Evolutionary conservation across 2,113 vertebrate species (phyloP), one percentile per base, ranked within the genome.

Genomic region (Trachemys scripta): DNA sequence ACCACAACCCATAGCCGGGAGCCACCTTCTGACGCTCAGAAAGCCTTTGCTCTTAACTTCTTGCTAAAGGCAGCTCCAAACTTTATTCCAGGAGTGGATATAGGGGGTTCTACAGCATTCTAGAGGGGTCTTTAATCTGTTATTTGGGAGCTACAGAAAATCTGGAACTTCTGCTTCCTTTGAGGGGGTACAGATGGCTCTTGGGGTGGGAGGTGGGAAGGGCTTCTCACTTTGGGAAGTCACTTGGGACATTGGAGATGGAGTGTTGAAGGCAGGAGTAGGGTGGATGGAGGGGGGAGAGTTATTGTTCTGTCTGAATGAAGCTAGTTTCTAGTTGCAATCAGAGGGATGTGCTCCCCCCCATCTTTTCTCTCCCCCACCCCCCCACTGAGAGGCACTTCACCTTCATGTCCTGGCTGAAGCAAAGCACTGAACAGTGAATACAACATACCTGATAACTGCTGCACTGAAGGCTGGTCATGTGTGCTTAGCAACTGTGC

Each of bases 401-500:
- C 89, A 90, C 78, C 47, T 96, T 96, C 94, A 96, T 95, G 94
- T 89, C 94, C 92, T 96, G 93, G 93, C 95, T 97, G 96, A 97
- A 97, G 96, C 93, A 94, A 96, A 91, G 94, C 94, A 93, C 95
- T 92, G 45, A 90, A 92, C 96, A 92, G 92, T 95, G 93, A 82
- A 96, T 96, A 79, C 9, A 35, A 98, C 99, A 99, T 98, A 99
- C 99, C 99, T 98, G 99, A 99, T 98, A 99, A 98, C 98, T 99
- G 99, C 98, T 99, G 99, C 98, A 99, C 99, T 22, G 99, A 98
- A 6, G 99, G 99, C 98, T 99, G 99, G 97, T 99, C 99, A 16
- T 99, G 99, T 98, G 99, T 99, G 98, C 99, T 99, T 98, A 99
- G 98, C 98, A 99, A 98, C 98, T 99, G 99, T 93, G 99, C 98